phyloP scores from a whole-genome alignment of 2,888 invertebrate species.

The Euzetes globulus region DNA sequence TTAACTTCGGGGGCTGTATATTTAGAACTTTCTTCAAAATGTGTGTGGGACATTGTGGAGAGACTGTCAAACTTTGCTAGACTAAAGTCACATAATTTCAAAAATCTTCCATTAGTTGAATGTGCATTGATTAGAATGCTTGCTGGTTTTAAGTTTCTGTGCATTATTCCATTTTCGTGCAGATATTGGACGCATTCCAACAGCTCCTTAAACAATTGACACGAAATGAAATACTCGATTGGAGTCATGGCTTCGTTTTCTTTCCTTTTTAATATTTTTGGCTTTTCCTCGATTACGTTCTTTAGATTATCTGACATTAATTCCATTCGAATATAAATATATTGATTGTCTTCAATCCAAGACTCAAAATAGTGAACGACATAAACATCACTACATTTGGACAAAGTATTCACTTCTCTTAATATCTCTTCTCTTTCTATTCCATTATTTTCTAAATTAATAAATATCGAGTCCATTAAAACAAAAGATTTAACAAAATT shows the following conservation, averaged over 20 bases:
- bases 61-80: neutral
- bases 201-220: neutral
- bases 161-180: neutral
- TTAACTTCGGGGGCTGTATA: neutral
- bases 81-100: neutral
- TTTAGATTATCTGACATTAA: neutral
- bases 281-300: neutral
- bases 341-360: neutral
- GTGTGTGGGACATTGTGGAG: neutral
- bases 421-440: neutral
- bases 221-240: neutral
- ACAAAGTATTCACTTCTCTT: neutral
- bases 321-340: neutral
- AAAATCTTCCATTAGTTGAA: neutral
- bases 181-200: neutral
- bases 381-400: neutral
- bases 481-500: too few species aligned
- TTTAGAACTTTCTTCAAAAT: neutral
- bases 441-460: too few species aligned
- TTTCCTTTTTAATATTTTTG: neutral
- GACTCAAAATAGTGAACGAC: neutral
- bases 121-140: neutral
- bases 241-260: neutral
- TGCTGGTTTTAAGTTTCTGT: neutral
- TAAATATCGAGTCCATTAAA: too few species aligned